phyloP scores from a whole-genome alignment of 2,113 vertebrate genomes.

The Gambusia affinis region DNA sequence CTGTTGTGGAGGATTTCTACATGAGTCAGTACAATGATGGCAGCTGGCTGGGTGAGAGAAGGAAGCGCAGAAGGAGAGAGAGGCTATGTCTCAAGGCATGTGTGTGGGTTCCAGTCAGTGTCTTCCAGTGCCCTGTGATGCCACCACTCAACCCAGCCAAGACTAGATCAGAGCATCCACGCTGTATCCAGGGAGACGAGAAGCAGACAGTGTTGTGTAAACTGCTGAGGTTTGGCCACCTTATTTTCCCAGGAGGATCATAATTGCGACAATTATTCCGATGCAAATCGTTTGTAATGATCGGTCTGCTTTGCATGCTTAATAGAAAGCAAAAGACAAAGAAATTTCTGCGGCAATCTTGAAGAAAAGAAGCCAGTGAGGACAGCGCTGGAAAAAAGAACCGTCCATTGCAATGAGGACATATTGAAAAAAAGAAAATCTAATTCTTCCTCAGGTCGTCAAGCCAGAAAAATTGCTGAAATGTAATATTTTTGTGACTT shows the following conservation, averaged over 20 bases:
- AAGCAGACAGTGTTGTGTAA: slow-evolving; percentile 50
- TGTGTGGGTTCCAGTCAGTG: slow-evolving; percentile 57
- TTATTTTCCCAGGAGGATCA: slow-evolving; percentile 44
- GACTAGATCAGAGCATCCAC: slow-evolving; percentile 43
- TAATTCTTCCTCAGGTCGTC: slow-evolving; percentile 57
- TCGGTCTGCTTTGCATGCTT: slow-evolving; percentile 76
- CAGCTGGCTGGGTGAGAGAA: slow-evolving; percentile 58
- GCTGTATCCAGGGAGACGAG: slow-evolving; percentile 45
- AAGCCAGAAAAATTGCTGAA: slow-evolving; percentile 23
- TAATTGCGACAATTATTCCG: slow-evolving; percentile 52
- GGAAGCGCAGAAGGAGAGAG: slow-evolving; percentile 53
- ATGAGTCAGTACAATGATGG: slow-evolving; percentile 66
- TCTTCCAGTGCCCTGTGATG: slow-evolving; percentile 65
- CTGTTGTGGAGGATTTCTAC: slow-evolving; percentile 60
- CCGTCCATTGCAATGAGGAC: slow-evolving; percentile 29
- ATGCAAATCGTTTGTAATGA: slow-evolving; percentile 58
- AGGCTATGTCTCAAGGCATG: slow-evolving; percentile 66
- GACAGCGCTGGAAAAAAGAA: slow-evolving; percentile 26
- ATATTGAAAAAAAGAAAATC: slow-evolving; percentile 27
- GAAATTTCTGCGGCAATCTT: slow-evolving; percentile 37
- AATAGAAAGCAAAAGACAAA: slow-evolving; percentile 68
- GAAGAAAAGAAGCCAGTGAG: slow-evolving; percentile 18
- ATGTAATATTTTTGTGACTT: slow-evolving; percentile 29
- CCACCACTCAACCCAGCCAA: slow-evolving; percentile 65
- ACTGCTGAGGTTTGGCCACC: slow-evolving; percentile 43